Percentiles rank a stretch among this genome's conserved stretches.
phyloP scores from a whole-genome alignment of 2,797 vertebrate species.

The Acestrorhynchus altus region DNA sequence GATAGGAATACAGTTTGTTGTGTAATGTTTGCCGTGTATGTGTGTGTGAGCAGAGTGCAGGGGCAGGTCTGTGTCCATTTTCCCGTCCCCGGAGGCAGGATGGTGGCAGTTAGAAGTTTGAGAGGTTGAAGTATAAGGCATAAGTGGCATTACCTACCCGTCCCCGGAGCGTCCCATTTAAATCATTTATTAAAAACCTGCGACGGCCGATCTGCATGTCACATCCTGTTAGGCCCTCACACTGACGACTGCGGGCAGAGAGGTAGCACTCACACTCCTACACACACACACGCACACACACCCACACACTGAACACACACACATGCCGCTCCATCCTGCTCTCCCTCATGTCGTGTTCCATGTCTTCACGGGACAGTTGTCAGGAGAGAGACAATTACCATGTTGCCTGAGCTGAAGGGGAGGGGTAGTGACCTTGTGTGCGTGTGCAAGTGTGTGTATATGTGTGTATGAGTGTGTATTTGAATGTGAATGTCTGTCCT shows the following conservation, averaged over 20 bases:
- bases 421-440: slow-evolving; percentile 72
- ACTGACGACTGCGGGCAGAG: slow-evolving; percentile 44
- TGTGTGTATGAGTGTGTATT: slow-evolving; percentile 55
- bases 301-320: slow-evolving; percentile 42
- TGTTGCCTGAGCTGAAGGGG: slow-evolving; percentile 44
- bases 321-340: slow-evolving; percentile 39
- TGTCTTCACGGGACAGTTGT: slow-evolving; percentile 45
- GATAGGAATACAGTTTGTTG: background rate
- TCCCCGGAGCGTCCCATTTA: slow-evolving; percentile 71
- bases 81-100: slow-evolving; percentile 82
- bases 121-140: slow-evolving; percentile 76
- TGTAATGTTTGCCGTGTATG: background rate
- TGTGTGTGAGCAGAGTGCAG: slow-evolving; percentile 10
- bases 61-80: slow-evolving; percentile 85
- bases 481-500: slow-evolving; percentile 59
- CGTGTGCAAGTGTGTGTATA: slow-evolving; percentile 43
- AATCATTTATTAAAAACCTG: slow-evolving; percentile 83
- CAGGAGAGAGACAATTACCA: slow-evolving; percentile 56
- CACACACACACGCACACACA: slow-evolving; percentile 37
- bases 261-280: slow-evolving; percentile 35
- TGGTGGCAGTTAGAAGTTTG: slow-evolving; percentile 82
- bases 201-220: slow-evolving; percentile 69
- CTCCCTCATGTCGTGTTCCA: slow-evolving; percentile 48
- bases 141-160: slow-evolving; percentile 88
- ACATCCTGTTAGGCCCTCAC: slow-evolving; percentile 70